Conservation (phyloP, 2,113 vertebrate genomes). For the Myocastor coypus region DNA sequence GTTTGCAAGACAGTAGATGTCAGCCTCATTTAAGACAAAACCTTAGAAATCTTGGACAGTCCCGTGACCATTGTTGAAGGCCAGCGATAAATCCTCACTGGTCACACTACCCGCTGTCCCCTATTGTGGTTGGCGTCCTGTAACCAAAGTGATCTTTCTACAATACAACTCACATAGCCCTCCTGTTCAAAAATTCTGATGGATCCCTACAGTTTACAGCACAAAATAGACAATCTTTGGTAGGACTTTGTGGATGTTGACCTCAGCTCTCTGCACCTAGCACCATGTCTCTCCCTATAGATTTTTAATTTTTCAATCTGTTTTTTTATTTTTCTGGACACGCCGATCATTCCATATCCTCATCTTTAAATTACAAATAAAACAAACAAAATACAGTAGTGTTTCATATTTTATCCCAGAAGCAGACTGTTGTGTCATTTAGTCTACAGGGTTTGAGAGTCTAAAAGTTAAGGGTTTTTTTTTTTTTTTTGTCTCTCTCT, state of each 20-base stretch:
- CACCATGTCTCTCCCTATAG: neutral
- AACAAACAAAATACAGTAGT: neutral
- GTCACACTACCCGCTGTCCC: neutral
- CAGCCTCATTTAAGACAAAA: neutral
- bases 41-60: neutral
- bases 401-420: neutral
- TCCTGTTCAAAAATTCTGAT: neutral
- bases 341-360: neutral
- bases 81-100: neutral
- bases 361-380: slow-evolving; percentile 1
- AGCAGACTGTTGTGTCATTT: neutral
- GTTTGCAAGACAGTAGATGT: neutral
- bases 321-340: neutral
- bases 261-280: neutral
- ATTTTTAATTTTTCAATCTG: neutral
- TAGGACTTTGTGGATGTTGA: neutral
- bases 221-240: neutral
- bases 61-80: neutral
- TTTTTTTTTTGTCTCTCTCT: neutral
- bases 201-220: neutral
- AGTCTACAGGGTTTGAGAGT: neutral
- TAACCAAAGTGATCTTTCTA: neutral
- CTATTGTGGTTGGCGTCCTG: neutral
- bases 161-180: neutral
- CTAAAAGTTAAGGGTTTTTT: too few species aligned